Percentiles rank a stretch among this genome's conserved stretches.
Conservation (phyloP, 2,888 invertebrate genomes). For the Zeuzera pyrina region DNA sequence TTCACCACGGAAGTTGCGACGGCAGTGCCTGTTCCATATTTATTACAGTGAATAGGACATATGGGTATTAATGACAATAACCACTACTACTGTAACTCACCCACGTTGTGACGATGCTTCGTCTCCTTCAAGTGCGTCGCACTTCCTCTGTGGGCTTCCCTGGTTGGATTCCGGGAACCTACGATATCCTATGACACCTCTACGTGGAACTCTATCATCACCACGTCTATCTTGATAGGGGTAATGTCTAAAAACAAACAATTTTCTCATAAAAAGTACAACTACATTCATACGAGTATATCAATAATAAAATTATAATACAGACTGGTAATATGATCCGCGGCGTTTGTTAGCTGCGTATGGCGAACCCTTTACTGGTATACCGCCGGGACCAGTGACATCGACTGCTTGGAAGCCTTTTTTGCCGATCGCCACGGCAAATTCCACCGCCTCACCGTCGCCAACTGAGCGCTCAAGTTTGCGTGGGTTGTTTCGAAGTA, state of each 20-base stretch:
- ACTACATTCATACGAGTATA: too few relatives aligned
- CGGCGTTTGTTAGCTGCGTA: conserved; percentile 95
- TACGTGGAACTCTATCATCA: conserved; percentile 73
- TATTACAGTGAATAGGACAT: too few relatives aligned
- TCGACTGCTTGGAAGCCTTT: conserved; percentile 98
- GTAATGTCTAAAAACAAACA: conserved; percentile 42
- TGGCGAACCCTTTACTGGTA: conserved; percentile 95
- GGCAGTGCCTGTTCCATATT: conserved; percentile 75
- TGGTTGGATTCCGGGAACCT: conserved; percentile 62
- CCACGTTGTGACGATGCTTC: conserved; percentile 61
- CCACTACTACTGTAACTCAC: conserved; percentile 34
- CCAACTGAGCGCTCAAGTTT: conserved; percentile 99
- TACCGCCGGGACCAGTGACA: conserved; percentile 97
- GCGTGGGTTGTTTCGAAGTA: conserved; percentile 97
- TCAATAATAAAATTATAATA: conserved; percentile 23
- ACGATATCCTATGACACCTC: conserved; percentile 73
- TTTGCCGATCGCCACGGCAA: conserved; percentile 98
- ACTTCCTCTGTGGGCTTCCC: conserved; percentile 62
- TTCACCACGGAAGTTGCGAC: conserved; percentile 82
- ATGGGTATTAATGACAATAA: too few relatives aligned
- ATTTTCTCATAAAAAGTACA: too few relatives aligned
- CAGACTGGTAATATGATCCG: conserved; percentile 77
- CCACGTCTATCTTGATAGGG: conserved; percentile 67
- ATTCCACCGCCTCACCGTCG: conserved; percentile 98
- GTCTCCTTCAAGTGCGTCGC: conserved; percentile 53